These are phyloP conservation scores for Vesta saturnalis DNA, from an alignment of 2,888 invertebrate genomes.

Conservation along the genomic window DNA sequence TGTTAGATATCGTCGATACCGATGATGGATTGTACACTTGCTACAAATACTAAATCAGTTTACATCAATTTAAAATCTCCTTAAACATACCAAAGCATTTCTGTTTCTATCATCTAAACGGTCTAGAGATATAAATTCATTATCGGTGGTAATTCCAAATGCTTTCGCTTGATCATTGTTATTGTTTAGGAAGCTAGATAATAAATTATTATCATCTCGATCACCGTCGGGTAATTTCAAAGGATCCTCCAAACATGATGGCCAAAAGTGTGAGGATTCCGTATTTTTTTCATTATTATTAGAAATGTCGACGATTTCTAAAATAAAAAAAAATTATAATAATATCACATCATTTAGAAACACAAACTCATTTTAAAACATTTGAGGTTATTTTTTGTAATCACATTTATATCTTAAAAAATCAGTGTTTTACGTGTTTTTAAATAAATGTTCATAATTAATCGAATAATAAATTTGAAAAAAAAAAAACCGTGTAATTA, in stretches of 20 bases:
- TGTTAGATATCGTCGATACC: constrained; percentile 40
- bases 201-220: constrained; percentile 52
- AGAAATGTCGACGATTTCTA: constrained; percentile 43
- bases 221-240: constrained; percentile 54
- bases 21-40: constrained; percentile 56
- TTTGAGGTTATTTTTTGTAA: background rate
- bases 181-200: constrained; percentile 55
- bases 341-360: no score
- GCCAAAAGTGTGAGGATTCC: constrained; percentile 48
- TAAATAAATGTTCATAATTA: no score
- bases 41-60: constrained; percentile 42
- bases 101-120: constrained; percentile 56
- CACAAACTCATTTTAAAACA: background rate
- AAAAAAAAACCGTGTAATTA: no score
- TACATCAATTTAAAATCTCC: background rate
- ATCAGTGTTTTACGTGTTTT: no score
- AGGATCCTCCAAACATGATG: constrained; percentile 56
- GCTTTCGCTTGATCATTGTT: constrained; percentile 58
- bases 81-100: constrained; percentile 52
- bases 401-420: no score
- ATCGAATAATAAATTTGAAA: no score
- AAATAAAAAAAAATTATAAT: constrained; percentile 25
- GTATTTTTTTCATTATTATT: constrained; percentile 31
- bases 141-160: constrained; percentile 58
- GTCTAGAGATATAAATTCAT: constrained; percentile 60